These are phyloP conservation scores for Holothuria glaberrima DNA, from an alignment of 35 echinoderm and acorn worm species.

Conservation along the genomic window DNA sequence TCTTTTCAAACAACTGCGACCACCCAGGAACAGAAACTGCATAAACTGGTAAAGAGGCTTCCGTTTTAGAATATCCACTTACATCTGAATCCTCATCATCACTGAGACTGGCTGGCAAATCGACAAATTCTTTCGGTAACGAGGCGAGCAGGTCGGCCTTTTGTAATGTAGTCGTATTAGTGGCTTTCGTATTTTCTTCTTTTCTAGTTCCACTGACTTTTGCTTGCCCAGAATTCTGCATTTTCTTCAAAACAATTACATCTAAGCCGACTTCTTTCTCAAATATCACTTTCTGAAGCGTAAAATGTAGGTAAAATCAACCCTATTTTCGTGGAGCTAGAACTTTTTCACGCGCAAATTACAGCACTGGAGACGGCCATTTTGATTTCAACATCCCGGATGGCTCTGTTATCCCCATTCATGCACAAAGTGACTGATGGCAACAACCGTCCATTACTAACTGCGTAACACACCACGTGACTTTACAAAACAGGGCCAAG, in stretches of 20 bases:
- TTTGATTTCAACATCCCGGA: slow-evolving; percentile 43
- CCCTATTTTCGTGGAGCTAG: not conserved
- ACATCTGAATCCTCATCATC: slow-evolving; percentile 97
- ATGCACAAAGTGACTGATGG: slow-evolving; percentile 16
- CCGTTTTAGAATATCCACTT: slow-evolving; percentile 8
- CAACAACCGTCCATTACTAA: too few relatives aligned
- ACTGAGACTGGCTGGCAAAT: slow-evolving; percentile 80
- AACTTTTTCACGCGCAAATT: slow-evolving; percentile 34
- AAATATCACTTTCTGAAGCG: slow-evolving; percentile 18
- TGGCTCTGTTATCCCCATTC: not conserved
- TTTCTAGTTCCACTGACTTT: slow-evolving; percentile 73
- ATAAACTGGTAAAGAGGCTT: too few relatives aligned
- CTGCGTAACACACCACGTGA: too few relatives aligned
- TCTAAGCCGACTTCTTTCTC: slow-evolving; percentile 22
- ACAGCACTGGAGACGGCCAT: slow-evolving; percentile 22
- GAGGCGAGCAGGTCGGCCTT: slow-evolving; percentile 80
- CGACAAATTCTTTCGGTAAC: slow-evolving; percentile 86
- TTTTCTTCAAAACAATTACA: slow-evolving; percentile 69
- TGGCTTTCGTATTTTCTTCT: slow-evolving; percentile 72
- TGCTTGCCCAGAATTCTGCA: slow-evolving; percentile 97
- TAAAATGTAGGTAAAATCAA: not conserved
- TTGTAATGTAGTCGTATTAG: slow-evolving; percentile 72
- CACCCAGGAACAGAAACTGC: too few relatives aligned
- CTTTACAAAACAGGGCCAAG: too few relatives aligned
- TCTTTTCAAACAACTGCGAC: too few relatives aligned